phyloP scores from a whole-genome alignment of 2,888 invertebrate species.

The Trichogramma evanescens region DNA sequence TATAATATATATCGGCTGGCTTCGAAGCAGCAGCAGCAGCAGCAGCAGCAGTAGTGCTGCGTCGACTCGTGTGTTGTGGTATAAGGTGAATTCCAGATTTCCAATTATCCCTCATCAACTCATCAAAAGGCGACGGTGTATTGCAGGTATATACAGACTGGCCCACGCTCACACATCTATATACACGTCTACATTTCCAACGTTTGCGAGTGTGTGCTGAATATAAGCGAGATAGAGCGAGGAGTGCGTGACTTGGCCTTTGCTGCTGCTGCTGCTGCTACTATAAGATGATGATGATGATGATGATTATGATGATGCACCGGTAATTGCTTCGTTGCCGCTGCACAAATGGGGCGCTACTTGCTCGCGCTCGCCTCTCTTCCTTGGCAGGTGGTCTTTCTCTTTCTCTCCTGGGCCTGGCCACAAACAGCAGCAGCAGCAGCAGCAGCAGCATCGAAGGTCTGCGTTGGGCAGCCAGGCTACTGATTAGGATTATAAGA shows the following conservation, averaged over 20 bases:
- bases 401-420: background rate
- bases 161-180: too few relatives aligned
- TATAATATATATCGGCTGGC: too few relatives aligned
- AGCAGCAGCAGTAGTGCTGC: too few relatives aligned
- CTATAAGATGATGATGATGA: slow-evolving; percentile 6
- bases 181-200: too few relatives aligned
- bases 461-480: background rate
- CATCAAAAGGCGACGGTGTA: slow-evolving; percentile 16
- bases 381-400: slow-evolving; percentile 19
- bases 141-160: too few relatives aligned
- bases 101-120: slow-evolving; percentile 34
- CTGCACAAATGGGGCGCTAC: slow-evolving; percentile 14
- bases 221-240: background rate
- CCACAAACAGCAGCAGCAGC: slow-evolving; percentile 11
- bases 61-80: too few relatives aligned
- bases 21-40: too few relatives aligned
- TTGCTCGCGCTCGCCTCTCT: background rate
- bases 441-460: slow-evolving; percentile 8
- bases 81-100: slow-evolving; percentile 24
- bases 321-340: slow-evolving; percentile 12
- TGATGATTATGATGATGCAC: background rate
- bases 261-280: slow-evolving; percentile 4
- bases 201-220: too few relatives aligned
- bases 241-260: background rate
- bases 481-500: too few relatives aligned